Conservation (phyloP, 2,888 invertebrate genomes). For the Lithophane ornitopus region DNA sequence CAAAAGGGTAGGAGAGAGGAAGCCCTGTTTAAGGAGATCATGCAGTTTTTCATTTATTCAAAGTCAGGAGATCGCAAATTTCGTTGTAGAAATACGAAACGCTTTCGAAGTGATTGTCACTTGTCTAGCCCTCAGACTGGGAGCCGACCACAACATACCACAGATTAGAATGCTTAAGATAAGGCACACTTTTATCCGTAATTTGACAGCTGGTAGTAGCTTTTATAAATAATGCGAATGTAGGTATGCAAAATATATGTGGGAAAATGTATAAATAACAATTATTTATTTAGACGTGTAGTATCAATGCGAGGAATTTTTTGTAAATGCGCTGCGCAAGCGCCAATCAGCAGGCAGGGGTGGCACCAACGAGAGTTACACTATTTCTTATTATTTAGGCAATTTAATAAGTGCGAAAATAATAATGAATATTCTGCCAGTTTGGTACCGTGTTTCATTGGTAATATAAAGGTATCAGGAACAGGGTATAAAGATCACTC, state of each 20-base stretch:
- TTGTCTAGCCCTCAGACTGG: neutral
- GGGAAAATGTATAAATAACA: constrained; percentile 61
- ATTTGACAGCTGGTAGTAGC: constrained; percentile 35
- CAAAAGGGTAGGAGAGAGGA: too few relatives aligned
- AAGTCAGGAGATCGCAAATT: too few relatives aligned
- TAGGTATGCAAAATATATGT: constrained; percentile 61
- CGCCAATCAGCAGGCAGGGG: constrained; percentile 80
- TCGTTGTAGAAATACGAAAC: too few relatives aligned
- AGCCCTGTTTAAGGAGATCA: too few relatives aligned
- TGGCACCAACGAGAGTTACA: constrained; percentile 61
- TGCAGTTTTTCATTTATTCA: too few relatives aligned
- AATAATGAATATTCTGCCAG: neutral
- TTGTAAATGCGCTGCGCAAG: constrained; percentile 85
- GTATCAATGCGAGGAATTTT: constrained; percentile 84
- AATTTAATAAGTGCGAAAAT: too few relatives aligned
- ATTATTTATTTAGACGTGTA: constrained; percentile 61
- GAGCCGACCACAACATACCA: constrained; percentile 15
- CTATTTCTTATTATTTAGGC: too few relatives aligned
- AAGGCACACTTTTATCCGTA: constrained; percentile 11
- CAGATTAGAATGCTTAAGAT: constrained; percentile 18
- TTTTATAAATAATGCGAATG: constrained; percentile 20
- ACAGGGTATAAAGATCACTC: too few relatives aligned
- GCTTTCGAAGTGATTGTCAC: too few relatives aligned
- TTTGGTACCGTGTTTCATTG: neutral
- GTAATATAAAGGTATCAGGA: neutral